Percentiles rank a stretch among this genome's conserved stretches.
Evolutionary conservation across 1,140 invertebrate species (phyloP).

Genomic region (Drosophila tristis): DNA sequence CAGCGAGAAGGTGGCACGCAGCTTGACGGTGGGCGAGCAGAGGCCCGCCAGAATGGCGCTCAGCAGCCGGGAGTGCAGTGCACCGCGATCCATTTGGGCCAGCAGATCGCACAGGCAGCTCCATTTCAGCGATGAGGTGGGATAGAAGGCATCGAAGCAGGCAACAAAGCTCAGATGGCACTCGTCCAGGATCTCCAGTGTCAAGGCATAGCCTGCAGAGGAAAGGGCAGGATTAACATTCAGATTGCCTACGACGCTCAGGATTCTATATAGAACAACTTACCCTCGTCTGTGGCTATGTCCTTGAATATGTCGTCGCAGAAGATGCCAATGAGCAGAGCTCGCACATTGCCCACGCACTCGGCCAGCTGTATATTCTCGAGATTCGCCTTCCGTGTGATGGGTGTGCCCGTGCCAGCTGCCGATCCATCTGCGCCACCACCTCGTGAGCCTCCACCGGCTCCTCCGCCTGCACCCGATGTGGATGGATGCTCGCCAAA

Average conservation of each 20-base stretch:
- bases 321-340: slow-evolving; percentile 92
- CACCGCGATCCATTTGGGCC: slow-evolving; percentile 89
- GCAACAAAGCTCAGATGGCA: slow-evolving; percentile 95
- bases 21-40: slow-evolving; percentile 90
- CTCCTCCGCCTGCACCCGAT: slow-evolving; percentile 1
- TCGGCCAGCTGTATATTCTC: slow-evolving; percentile 92
- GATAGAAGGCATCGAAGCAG: slow-evolving; percentile 98
- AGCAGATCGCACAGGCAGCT: slow-evolving; percentile 94
- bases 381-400: slow-evolving; percentile 86
- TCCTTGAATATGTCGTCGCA: slow-evolving; percentile 88
- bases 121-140: slow-evolving; percentile 96
- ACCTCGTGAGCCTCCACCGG: background rate
- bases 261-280: background rate
- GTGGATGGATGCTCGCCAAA: slow-evolving; percentile 6
- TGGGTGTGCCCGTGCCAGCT: slow-evolving; percentile 17
- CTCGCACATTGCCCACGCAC: slow-evolving; percentile 93
- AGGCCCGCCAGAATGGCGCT: slow-evolving; percentile 93
- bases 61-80: slow-evolving; percentile 87
- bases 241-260: too few relatives aligned
- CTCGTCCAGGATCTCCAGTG: slow-evolving; percentile 92
- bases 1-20: slow-evolving; percentile 91
- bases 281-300: slow-evolving; percentile 82
- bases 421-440: background rate
- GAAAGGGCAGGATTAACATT: too few relatives aligned
- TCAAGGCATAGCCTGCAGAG: slow-evolving; percentile 85